Base-by-base conservation (phyloP, 1,140 invertebrate genomes). In the Drosophila auraria region DNA sequence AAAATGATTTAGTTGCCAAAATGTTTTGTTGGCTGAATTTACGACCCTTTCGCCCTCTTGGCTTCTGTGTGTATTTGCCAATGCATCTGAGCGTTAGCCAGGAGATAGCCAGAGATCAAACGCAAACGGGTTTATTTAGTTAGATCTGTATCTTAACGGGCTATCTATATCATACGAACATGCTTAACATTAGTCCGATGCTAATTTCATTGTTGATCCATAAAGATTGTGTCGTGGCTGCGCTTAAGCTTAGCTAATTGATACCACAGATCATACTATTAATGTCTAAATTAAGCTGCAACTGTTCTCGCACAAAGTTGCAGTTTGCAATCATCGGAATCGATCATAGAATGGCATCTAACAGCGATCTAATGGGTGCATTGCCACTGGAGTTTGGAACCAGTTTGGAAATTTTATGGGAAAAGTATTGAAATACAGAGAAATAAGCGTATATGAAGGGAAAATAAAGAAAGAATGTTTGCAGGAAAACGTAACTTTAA, bases 1-100 rank as follows among this genome's bases (percentile, higher is more conserved):
- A 40, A 54, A 78, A 82, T 86, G 78, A 84, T 84, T 84, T 83
- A 83, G 62, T 61, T 61, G 38, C 57, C 69, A 75, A 44, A 57
- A 53, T 59, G 15, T 51, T 51, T 51, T 59, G 40, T 36, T 33
- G 27, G 20, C 23, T 23, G 47, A 23, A 54, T 58, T 60, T 62
- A 64, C 44, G 44, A n/a, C 15, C 61, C 50, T 66, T 80, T 78
- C 65, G 63, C 60, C 50, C 60, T 53, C 51, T 62, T 23, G 61
- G 61, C 42, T 66, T 77, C 71, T 64, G 72, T 53, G 72, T 53
- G 23, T 56, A 17, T 56, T 42, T n/a, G 25, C 20, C 42, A 30
- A 15, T 50, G 66, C 45, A 71, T 38, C 5, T 17, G 0, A 68
- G 11, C 27, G 36, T 30, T 50, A 49, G 44, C 14, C 23, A 9